Evolutionary conservation across 2,113 vertebrate species (phyloP), one percentile per base, ranked within the genome.

Genomic region (Haemorhous mexicanus): DNA sequence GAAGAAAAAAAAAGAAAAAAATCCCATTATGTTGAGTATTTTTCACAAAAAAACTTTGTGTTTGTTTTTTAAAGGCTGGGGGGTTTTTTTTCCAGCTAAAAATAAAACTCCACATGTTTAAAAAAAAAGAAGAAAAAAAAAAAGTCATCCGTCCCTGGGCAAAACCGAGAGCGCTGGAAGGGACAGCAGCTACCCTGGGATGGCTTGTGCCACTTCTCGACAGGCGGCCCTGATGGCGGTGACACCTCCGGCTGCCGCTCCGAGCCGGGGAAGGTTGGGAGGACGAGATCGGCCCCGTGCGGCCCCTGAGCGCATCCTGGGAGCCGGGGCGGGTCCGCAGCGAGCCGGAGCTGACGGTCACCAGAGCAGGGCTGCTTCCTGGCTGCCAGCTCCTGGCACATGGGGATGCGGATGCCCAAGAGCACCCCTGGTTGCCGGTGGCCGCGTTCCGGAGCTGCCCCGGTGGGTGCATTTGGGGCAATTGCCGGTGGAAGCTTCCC

Each of bases 361-460:
- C 56, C 56, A 15, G 21, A 22, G 1, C 21, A 0, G 35, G n/a
- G 58, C 19, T 0, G 8, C 6, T 39, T 43, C 52, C 73, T 41
- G 47, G 41, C 39, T 28, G 49, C 39, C 89, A 35, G 56, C 32
- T 69, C 55, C 55, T 20, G 86, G 75, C 77, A 43, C 26, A 7
- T 0, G 23, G 46, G 17, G 20, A 22, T 3, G 3, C 0, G 1
- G 47, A 26, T 70, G 70, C 56, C 56, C 3, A 0, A 17, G 44
- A 90, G 47, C 85, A 55, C 49, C 81, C 63, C 32, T 21, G 46
- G 32, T 5, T 23, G n/a, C 21, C 0, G 1, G 13, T 8, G 16
- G 50, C 14, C 6, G 2, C 64, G 23, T 39, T 55, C 44, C 58
- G 0, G 23, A 59, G 58, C 24, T 53, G 68, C 33, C 32, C n/a